phyloP scores from a whole-genome alignment of 2,113 vertebrate genomes.

The Myotis davidii region DNA sequence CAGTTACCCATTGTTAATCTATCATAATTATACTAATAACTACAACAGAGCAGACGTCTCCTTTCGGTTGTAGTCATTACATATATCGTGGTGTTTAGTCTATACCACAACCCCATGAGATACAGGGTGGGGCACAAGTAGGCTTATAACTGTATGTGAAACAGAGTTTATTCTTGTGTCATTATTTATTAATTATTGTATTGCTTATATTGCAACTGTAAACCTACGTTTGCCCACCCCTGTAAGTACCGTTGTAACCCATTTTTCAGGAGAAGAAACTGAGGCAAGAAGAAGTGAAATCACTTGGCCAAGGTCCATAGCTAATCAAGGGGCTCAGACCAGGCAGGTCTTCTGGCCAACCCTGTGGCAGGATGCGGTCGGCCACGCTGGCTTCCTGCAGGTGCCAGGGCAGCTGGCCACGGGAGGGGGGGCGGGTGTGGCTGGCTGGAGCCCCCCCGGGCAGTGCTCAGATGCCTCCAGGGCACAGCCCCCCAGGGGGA shows the following conservation, averaged over 20 bases:
- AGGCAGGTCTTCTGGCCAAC: background rate
- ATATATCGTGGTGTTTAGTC: background rate
- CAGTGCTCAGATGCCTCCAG: background rate
- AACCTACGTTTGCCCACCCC: background rate
- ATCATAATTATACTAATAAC: background rate
- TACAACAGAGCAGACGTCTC: background rate
- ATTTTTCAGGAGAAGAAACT: conserved; percentile 1
- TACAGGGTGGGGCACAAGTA: background rate
- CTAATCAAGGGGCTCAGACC: background rate
- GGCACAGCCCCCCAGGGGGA: accelerated
- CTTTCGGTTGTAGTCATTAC: background rate
- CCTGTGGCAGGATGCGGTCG: background rate
- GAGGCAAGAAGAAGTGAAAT: background rate
- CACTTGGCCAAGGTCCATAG: background rate
- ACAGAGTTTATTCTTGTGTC: background rate
- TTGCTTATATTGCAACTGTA: background rate
- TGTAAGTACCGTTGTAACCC: background rate
- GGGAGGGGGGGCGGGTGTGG: background rate
- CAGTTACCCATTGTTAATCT: background rate
- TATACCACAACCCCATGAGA: background rate
- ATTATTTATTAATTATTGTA: background rate
- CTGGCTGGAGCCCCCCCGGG: background rate
- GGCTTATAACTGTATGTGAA: too few species aligned
- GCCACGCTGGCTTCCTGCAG: background rate
- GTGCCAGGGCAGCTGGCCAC: background rate